Conservation (phyloP, 1,140 invertebrate species). For the Polyergus mexicanus region DNA sequence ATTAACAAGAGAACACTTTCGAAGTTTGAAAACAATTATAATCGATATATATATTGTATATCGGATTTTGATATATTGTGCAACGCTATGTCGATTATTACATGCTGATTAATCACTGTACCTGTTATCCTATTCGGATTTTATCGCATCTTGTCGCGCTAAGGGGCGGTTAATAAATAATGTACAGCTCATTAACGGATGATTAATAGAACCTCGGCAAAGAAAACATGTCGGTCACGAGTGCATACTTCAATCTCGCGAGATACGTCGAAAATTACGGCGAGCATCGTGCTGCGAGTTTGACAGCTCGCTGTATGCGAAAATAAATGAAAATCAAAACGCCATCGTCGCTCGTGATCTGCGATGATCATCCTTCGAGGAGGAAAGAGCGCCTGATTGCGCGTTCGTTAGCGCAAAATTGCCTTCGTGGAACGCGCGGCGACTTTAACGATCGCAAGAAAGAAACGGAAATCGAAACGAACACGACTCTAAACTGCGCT, state of each 20-base stretch:
- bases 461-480: conserved; percentile 32
- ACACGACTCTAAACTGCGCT: background rate
- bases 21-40: conserved; percentile 32
- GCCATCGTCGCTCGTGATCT: conserved; percentile 18
- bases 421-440: conserved; percentile 26
- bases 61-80: conserved; percentile 37
- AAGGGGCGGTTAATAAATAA: conserved; percentile 54
- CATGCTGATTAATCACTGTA: conserved; percentile 50
- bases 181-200: conserved; percentile 41
- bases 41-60: conserved; percentile 17
- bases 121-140: conserved; percentile 32
- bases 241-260: background rate
- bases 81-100: conserved; percentile 27
- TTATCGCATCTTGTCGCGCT: conserved; percentile 44
- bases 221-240: conserved; percentile 30
- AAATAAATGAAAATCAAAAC: conserved; percentile 47
- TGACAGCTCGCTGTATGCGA: conserved; percentile 30
- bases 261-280: conserved; percentile 27
- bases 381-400: background rate
- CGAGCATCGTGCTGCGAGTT: conserved; percentile 5
- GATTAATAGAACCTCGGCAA: conserved; percentile 46
- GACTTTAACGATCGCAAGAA: conserved; percentile 52
- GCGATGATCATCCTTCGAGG: background rate
- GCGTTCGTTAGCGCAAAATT: conserved; percentile 39
- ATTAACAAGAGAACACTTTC: background rate